Evolutionary conservation across 30 jellyfish, hydroid and myxozoan species (phyloP), one percentile per base, ranked within the genome.

Genomic region (Catostylus mosaicus): DNA sequence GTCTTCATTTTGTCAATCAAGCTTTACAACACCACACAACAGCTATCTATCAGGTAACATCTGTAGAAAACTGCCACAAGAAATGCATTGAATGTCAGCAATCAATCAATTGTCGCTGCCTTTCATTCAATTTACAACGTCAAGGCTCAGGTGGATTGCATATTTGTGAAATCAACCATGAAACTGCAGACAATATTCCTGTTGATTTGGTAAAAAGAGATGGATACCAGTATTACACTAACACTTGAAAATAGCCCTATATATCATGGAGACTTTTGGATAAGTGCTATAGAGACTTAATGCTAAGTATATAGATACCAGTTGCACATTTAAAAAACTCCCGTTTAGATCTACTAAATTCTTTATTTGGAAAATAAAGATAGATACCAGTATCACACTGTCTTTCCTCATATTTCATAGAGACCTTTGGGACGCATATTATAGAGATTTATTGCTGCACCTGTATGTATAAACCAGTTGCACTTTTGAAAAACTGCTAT

Each of bases 221-320:
- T n/a, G 80, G 63, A 1, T 68, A 19, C 38, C 80, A 68, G 64
- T 68, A 68, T 35, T 68, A 68, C 34, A 68, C 10, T 68, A n/a
- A 34, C 2, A 7, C 2, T 59, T 59, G 19, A 59, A 50, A 8
- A 4, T 10, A 10, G 0, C 16, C 8, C 54, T 6, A 43, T 6
- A 16, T n/a, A n/a, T n/a, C n/a, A n/a, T n/a, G n/a, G n/a, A n/a
- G n/a, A n/a, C n/a, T n/a, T n/a, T n/a, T n/a, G n/a, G n/a, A n/a
- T n/a, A n/a, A n/a, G n/a, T n/a, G n/a, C n/a, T n/a, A n/a, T n/a
- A n/a, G n/a, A n/a, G n/a, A n/a, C n/a, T n/a, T n/a, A n/a, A n/a
- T n/a, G n/a, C n/a, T n/a, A n/a, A n/a, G n/a, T n/a, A n/a, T n/a
- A n/a, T n/a, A n/a, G n/a, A n/a, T n/a, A n/a, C n/a, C n/a, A n/a